Evolutionary conservation across 2,888 invertebrate genomes (phyloP).

Genomic region (Pycnomerus fuliginosus): DNA sequence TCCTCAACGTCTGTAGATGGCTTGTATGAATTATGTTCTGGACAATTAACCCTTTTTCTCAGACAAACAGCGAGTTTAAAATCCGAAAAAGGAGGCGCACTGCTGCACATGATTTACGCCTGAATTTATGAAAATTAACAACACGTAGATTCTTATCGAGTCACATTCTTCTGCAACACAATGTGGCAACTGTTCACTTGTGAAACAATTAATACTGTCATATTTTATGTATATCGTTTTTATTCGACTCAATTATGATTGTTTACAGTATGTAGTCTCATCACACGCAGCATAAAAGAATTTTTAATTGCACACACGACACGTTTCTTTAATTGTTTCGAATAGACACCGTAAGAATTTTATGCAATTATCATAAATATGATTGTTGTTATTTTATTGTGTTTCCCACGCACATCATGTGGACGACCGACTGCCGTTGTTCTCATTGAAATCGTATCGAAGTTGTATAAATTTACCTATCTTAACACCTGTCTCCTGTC

Average conservation of each 20-base stretch:
- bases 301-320: slow-evolving; percentile 7
- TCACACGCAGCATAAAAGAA: slow-evolving; percentile 11
- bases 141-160: slow-evolving; percentile 18
- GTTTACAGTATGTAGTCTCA: slow-evolving; percentile 3
- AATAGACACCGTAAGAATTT: slow-evolving; percentile 1
- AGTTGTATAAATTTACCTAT: no score
- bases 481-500: no score
- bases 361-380: no score
- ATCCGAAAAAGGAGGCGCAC: slow-evolving; percentile 18
- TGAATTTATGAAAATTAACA: slow-evolving; percentile 18
- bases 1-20: slow-evolving; percentile 31
- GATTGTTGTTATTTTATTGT: no score
- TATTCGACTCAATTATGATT: slow-evolving; percentile 7
- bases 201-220: slow-evolving; percentile 12
- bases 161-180: slow-evolving; percentile 19
- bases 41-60: slow-evolving; percentile 36
- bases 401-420: no score
- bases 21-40: slow-evolving; percentile 32
- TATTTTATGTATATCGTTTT: slow-evolving; percentile 13
- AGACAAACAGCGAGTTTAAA: slow-evolving; percentile 27
- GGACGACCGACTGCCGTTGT: no score
- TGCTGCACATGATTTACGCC: slow-evolving; percentile 10
- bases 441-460: no score
- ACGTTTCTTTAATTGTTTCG: slow-evolving; percentile 11
- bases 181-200: slow-evolving; percentile 11